A percentile compares a stretch with the other conserved stretches of the same genome.
These are phyloP conservation scores for Delphinus delphis DNA, from an alignment of 2,113 vertebrate genomes.

Conservation along the genomic window DNA sequence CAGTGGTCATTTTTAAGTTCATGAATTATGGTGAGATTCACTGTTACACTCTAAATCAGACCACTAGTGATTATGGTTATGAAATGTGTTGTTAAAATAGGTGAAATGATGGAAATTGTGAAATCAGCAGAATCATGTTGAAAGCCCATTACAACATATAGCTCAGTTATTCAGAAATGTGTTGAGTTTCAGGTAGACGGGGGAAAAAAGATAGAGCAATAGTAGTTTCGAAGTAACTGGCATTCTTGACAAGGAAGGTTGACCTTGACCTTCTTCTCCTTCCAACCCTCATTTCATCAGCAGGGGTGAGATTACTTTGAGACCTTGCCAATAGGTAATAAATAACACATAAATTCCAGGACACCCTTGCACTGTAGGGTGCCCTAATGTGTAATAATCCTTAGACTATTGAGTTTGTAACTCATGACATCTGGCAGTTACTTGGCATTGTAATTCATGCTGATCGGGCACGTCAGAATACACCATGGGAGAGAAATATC, in stretches of 20 bases:
- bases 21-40: neutral
- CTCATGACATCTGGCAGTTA: slow-evolving; percentile 81
- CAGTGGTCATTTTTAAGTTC: neutral
- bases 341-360: slow-evolving; percentile 79
- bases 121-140: neutral
- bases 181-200: neutral
- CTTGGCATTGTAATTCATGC: slow-evolving; percentile 77
- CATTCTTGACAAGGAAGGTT: slow-evolving; percentile 52
- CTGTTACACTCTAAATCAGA: neutral
- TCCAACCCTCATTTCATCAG: slow-evolving; percentile 70
- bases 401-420: slow-evolving; percentile 79
- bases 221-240: slow-evolving; percentile 39
- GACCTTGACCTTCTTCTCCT: slow-evolving; percentile 55
- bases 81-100: neutral
- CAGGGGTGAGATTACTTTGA: slow-evolving; percentile 75
- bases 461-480: slow-evolving; percentile 61
- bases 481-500: slow-evolving; percentile 28
- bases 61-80: neutral
- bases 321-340: slow-evolving; percentile 75
- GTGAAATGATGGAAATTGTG: neutral
- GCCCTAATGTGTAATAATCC: slow-evolving; percentile 82
- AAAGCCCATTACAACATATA: neutral
- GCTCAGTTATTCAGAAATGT: neutral
- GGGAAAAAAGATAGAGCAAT: neutral
- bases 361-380: slow-evolving; percentile 69